Evolutionary conservation across 1,140 invertebrate species (phyloP).

Genomic region (Pseudomyrmex dendroicus): DNA sequence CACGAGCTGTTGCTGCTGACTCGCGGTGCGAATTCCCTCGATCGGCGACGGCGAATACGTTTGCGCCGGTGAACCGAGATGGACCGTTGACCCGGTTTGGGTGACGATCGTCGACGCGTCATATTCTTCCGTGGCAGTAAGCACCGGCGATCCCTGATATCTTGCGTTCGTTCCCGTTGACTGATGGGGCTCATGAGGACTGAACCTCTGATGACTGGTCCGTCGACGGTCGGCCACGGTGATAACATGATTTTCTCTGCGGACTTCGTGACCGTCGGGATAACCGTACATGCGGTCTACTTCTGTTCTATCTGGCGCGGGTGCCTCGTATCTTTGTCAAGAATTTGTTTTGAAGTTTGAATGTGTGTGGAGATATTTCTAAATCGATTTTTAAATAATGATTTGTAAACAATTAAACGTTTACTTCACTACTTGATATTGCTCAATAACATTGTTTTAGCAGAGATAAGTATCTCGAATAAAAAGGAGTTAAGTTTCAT

Average conservation of each 20-base stretch:
- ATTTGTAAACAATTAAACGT: too few relatives aligned
- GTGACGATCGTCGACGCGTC: constrained; percentile 73
- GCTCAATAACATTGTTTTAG: too few relatives aligned
- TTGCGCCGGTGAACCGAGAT: constrained; percentile 74
- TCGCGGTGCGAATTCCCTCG: constrained; percentile 62
- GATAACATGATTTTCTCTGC: constrained; percentile 76
- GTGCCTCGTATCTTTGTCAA: constrained; percentile 76
- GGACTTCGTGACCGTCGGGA: constrained; percentile 72
- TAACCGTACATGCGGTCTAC: constrained; percentile 76
- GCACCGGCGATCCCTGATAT: constrained; percentile 77
- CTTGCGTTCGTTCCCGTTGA: constrained; percentile 8
- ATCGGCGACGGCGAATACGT: constrained; percentile 79
- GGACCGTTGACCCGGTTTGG: constrained; percentile 59
- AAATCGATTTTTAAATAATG: neutral
- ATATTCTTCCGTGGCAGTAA: constrained; percentile 74
- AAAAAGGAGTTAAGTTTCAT: too few relatives aligned
- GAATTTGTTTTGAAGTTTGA: neutral
- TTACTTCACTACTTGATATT: too few relatives aligned
- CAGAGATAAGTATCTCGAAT: too few relatives aligned
- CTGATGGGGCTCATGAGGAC: constrained; percentile 76
- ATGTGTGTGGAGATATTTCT: neutral
- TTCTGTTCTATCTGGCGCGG: constrained; percentile 74
- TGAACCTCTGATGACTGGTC: constrained; percentile 72
- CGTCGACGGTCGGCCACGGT: constrained; percentile 26
- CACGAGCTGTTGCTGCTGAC: constrained; percentile 69